These are phyloP conservation scores for Bubo blakistoni DNA, from an alignment of 2,113 vertebrate genomes.

Conservation along the genomic window DNA sequence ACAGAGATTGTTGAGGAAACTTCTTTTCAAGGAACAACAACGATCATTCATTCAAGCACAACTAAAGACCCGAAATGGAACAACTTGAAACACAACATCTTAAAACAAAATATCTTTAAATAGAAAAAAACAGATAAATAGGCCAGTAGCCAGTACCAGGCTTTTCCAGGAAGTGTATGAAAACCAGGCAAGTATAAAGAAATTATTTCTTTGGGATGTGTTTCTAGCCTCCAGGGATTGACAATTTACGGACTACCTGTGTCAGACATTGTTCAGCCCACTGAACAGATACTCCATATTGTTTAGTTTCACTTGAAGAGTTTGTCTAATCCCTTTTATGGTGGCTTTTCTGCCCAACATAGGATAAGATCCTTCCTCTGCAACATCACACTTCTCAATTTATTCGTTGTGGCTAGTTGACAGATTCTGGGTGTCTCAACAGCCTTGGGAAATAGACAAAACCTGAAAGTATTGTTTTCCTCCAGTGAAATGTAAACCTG, in stretches of 20 bases:
- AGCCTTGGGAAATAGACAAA: not conserved
- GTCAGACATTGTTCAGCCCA: not conserved
- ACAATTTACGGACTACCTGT: not conserved
- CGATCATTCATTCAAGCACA: not conserved
- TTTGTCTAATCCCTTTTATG: not conserved
- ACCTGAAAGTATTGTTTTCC: not conserved
- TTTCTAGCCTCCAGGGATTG: not conserved
- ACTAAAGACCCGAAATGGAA: not conserved
- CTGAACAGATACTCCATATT: not conserved
- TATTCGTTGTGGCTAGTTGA: not conserved
- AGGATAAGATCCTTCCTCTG: not conserved
- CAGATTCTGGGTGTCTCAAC: not conserved
- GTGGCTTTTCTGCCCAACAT: not conserved
- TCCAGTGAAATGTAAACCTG: not conserved
- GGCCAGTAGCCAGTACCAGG: not conserved
- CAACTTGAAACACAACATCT: not conserved
- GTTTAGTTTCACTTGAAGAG: not conserved
- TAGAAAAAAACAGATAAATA: not conserved
- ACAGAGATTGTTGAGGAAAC: not conserved
- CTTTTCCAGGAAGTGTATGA: not conserved
- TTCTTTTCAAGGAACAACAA: not conserved
- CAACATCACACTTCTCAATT: not conserved
- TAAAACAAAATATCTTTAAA: conserved; percentile 3
- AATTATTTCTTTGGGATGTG: not conserved
- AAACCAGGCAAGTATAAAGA: not conserved